Percentiles rank a stretch among this genome's conserved stretches.
Evolutionary conservation across 2,113 vertebrate genomes (phyloP).

Genomic region (Symphodus melops): DNA sequence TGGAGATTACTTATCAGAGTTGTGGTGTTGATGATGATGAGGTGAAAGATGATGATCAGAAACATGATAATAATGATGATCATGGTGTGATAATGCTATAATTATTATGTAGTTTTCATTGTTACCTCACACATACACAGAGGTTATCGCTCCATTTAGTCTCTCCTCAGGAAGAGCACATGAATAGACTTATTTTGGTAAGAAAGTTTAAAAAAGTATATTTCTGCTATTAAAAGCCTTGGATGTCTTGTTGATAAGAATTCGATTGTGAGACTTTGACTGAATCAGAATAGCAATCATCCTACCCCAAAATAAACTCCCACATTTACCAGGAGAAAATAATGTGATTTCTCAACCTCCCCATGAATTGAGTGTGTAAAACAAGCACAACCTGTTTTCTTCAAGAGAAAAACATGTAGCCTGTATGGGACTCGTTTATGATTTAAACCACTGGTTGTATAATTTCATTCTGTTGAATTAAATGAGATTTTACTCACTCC

Average conservation of each 20-base stretch:
- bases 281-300: conserved; percentile 43
- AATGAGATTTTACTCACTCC: conserved; percentile 67
- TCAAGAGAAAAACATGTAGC: conserved; percentile 63
- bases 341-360: conserved; percentile 35
- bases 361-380: conserved; percentile 64
- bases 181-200: conserved; percentile 69
- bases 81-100: conserved; percentile 54
- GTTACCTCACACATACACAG: conserved; percentile 53
- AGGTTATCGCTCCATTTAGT: conserved; percentile 41
- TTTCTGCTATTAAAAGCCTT: conserved; percentile 50
- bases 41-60: conserved; percentile 29
- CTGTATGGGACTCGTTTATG: conserved; percentile 60
- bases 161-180: conserved; percentile 72
- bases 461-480: conserved; percentile 79
- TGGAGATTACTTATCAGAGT: conserved; percentile 25
- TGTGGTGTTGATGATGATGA: conserved; percentile 22
- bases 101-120: conserved; percentile 60
- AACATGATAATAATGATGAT: conserved; percentile 27
- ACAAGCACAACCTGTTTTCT: conserved; percentile 78
- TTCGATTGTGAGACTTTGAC: conserved; percentile 52
- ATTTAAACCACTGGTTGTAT: conserved; percentile 77
- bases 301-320: conserved; percentile 7
- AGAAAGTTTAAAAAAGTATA: conserved; percentile 37
- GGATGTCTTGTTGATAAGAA: conserved; percentile 36
- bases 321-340: conserved; percentile 15